These are phyloP conservation scores for Borostomias antarcticus DNA, from an alignment of 2,797 vertebrate species.

Conservation along the genomic window DNA sequence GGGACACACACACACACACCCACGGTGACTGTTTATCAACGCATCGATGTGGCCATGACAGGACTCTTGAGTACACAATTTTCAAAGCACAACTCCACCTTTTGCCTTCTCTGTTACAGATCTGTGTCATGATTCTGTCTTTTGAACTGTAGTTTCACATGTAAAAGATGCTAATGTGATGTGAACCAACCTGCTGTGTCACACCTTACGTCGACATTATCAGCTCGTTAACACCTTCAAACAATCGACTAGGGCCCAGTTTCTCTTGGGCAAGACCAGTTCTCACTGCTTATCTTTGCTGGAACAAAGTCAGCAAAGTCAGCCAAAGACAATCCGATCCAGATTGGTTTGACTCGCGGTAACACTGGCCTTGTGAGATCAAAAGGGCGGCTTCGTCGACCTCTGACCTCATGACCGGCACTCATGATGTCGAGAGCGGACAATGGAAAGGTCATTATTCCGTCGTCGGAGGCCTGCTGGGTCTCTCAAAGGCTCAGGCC, in stretches of 20 bases:
- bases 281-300: too few relatives aligned
- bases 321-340: neutral
- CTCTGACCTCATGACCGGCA: neutral
- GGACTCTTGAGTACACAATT: too few relatives aligned
- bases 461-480: neutral
- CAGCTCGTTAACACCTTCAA: neutral
- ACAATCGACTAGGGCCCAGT: neutral
- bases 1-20: constrained; percentile 16
- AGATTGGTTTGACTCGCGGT: neutral
- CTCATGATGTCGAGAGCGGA: neutral
- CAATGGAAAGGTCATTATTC: too few relatives aligned
- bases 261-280: constrained; percentile 7
- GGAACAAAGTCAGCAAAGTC: neutral
- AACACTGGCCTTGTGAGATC: neutral
- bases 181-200: neutral
- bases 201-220: neutral
- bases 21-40: constrained; percentile 11
- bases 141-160: too few relatives aligned
- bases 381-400: neutral
- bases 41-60: constrained; percentile 7
- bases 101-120: too few relatives aligned
- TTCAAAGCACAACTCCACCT: constrained; percentile 3
- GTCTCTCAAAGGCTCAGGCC: neutral
- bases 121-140: too few relatives aligned
- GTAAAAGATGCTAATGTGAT: too few relatives aligned